Percentiles rank a stretch among this genome's conserved stretches.
phyloP scores from a whole-genome alignment of 2,888 invertebrate genomes.

The Cephus pygmeus region DNA sequence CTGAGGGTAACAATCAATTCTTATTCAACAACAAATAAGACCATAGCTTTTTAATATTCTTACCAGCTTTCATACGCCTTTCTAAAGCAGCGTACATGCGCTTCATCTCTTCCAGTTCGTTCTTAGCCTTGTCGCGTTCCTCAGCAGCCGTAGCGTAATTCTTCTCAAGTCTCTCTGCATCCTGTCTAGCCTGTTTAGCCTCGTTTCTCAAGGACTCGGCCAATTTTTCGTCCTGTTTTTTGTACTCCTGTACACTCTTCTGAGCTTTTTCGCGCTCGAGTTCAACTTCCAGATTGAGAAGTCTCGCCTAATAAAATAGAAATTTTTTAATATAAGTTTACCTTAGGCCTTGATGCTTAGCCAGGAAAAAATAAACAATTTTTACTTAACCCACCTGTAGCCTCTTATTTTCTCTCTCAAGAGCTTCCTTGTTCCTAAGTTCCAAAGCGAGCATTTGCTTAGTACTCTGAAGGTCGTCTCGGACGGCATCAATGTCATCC shows the following conservation, averaged over 20 bases:
- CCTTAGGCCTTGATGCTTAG: not conserved
- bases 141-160: slow-evolving; percentile 82
- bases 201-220: slow-evolving; percentile 79
- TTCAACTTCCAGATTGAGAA: slow-evolving; percentile 85
- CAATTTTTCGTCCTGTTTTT: slow-evolving; percentile 72
- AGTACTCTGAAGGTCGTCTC: slow-evolving; percentile 91
- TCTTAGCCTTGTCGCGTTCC: slow-evolving; percentile 79
- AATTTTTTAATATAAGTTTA: not conserved
- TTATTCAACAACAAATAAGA: not conserved
- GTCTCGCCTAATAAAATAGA: slow-evolving; percentile 69
- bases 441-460: slow-evolving; percentile 91
- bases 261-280: slow-evolving; percentile 76
- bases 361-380: not conserved
- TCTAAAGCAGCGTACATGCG: slow-evolving; percentile 82
- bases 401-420: slow-evolving; percentile 87
- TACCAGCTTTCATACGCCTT: slow-evolving; percentile 68
- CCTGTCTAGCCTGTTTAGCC: slow-evolving; percentile 80
- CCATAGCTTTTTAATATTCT: not conserved
- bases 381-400: slow-evolving; percentile 64
- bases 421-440: slow-evolving; percentile 85
- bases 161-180: slow-evolving; percentile 83
- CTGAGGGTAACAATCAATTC: not conserved
- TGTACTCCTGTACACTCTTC: slow-evolving; percentile 50
- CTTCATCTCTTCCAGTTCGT: slow-evolving; percentile 83
- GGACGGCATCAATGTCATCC: slow-evolving; percentile 90